Evolutionary conservation across 1,140 invertebrate species (phyloP), one percentile per base, ranked within the genome.

Genomic region (Tenebrio molitor): DNA sequence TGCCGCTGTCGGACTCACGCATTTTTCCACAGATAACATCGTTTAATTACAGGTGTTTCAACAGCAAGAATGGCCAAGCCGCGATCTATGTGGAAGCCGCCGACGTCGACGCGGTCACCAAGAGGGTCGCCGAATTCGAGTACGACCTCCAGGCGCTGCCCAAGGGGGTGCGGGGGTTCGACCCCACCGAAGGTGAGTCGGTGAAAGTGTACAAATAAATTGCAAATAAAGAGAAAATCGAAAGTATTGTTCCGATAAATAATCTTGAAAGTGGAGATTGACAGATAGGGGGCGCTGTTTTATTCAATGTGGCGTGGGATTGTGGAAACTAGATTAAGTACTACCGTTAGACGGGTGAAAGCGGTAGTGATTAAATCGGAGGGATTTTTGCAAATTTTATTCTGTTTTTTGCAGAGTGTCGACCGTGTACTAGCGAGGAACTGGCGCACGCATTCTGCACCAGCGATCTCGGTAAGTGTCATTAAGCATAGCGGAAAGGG

Each of bases 381-480:
- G n/a, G 19, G 1, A 44, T 46, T 67, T 68, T 46, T 42, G 64
- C 36, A 8, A 12, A 39, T 39, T 33, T 33, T 3, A n/a, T 39
- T 12, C 5, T 15, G 8, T 58, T 79, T 73, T 82, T 80, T 77
- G 44, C 86, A 82, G 92, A 94, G 72, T 95, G 93, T 81, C 85
- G 91, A 64, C 93, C 93, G 0, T 95, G 93, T 79, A 88, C 88
- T 0, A 88, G 89, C 41, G 88, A 91, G 2, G 92, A 95, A 82
- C 78, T 94, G 41, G 88, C 93, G 10, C 87, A 91, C 29, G 89
- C 91, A 4, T 95, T 91, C 79, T 95, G 93, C 81, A 90, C 90
- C 10, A 93, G 91, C 76, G 93, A 95, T 84, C 86, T 94, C 77
- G 92, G 90, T 91, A 79, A 86, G 89, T 81, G 71, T 66, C 8